Conservation (phyloP, 2,888 invertebrate genomes). For the Andrena marginata region DNA sequence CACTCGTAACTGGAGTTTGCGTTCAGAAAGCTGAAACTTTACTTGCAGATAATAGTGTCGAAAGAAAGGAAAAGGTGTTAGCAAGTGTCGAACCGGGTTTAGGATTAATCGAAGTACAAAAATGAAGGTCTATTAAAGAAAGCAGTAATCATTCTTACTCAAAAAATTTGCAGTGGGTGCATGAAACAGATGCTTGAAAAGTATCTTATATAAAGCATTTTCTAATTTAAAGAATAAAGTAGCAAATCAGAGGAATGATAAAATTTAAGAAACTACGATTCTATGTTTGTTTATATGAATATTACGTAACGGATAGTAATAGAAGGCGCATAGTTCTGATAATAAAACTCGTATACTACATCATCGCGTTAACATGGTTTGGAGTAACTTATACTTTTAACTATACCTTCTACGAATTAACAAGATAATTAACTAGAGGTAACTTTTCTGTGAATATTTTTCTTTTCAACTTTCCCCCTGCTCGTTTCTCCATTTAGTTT, state of each 20-base stretch:
- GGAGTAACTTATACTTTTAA: conserved; percentile 16
- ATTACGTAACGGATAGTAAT: conserved; percentile 23
- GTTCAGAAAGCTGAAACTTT: conserved; percentile 3
- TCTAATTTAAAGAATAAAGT: conserved; percentile 1
- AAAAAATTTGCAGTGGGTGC: not conserved
- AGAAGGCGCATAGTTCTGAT: conserved; percentile 27
- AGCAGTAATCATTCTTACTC: not conserved
- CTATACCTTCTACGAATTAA: conserved; percentile 10
- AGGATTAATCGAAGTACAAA: conserved; percentile 20
- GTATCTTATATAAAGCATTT: conserved; percentile 11
- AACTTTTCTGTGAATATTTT: conserved; percentile 2
- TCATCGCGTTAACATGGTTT: conserved; percentile 22
- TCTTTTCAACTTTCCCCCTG: conserved; percentile 1
- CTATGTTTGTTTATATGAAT: conserved; percentile 22
- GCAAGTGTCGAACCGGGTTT: not conserved
- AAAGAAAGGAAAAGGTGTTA: not conserved
- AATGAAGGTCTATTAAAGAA: conserved; percentile 16
- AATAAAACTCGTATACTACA: conserved; percentile 27
- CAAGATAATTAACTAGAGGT: conserved; percentile 9
- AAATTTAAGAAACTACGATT: conserved; percentile 11
- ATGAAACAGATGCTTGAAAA: not conserved
- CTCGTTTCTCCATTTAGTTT: not conserved
- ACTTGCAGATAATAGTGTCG: not conserved
- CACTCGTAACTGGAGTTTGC: conserved; percentile 14
- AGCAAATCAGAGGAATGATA: conserved; percentile 6